Evolutionary conservation across 64 coral and sea anemone species (phyloP).

Genomic region (Stichodactyla helianthus): DNA sequence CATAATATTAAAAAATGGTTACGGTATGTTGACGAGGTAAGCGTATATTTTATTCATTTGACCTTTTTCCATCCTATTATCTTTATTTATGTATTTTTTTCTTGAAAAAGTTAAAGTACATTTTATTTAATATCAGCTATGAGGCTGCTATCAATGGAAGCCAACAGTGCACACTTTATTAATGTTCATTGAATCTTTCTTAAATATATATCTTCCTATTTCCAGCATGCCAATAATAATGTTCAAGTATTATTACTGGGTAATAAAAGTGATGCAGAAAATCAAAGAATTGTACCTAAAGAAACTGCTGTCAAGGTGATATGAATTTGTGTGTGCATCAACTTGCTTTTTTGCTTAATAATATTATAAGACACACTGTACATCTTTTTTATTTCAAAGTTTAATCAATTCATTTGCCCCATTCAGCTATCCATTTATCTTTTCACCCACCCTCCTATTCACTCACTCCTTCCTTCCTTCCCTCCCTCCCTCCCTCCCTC

Average conservation of each 20-base stretch:
- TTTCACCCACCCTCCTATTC: no score
- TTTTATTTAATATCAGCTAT: neutral
- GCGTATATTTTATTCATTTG: neutral
- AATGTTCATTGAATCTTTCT: neutral
- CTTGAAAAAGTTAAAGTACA: neutral
- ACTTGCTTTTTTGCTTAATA: no score
- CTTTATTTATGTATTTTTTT: neutral
- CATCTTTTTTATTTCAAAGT: no score
- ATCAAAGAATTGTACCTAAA: conserved; percentile 82
- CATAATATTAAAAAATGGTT: conserved; percentile 97
- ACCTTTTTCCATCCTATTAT: neutral
- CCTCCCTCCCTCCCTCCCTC: no score
- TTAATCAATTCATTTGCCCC: neutral
- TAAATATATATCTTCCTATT: neutral
- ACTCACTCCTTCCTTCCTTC: no score
- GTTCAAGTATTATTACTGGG: conserved; percentile 86
- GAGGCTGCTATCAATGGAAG: no score
- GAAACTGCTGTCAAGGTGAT: conserved; percentile 72
- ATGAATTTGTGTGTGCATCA: neutral
- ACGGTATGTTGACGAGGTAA: conserved; percentile 96
- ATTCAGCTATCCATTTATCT: neutral
- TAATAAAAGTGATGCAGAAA: conserved; percentile 95
- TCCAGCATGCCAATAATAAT: conserved; percentile 88
- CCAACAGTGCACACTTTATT: no score
- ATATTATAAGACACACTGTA: no score